phyloP scores from a whole-genome alignment of 2,113 vertebrate species.

The Hippocampus mohnikei region DNA sequence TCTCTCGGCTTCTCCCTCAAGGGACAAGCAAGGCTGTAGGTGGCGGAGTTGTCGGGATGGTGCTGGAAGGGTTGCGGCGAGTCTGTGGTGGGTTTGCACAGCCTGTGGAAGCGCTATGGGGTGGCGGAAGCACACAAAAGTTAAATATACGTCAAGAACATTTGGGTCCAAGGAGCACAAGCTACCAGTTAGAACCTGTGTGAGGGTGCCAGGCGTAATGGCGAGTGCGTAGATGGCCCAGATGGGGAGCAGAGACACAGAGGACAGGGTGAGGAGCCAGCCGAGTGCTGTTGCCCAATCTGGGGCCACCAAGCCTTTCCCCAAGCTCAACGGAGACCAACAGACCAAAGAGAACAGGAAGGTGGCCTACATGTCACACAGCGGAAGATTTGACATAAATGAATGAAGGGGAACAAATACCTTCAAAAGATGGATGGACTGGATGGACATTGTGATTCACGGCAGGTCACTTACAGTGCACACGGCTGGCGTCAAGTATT shows the following conservation, averaged over 20 bases:
- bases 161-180: background rate
- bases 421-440: no score
- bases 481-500: constrained; percentile 66
- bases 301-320: constrained; percentile 55
- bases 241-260: constrained; percentile 68
- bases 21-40: constrained; percentile 30
- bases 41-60: constrained; percentile 2
- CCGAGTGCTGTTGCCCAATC: constrained; percentile 63
- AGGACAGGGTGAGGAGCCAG: constrained; percentile 67
- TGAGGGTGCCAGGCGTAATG: constrained; percentile 54
- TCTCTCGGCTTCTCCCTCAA: constrained; percentile 38
- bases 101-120: constrained; percentile 43
- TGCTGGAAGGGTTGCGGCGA: constrained; percentile 14
- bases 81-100: constrained; percentile 44
- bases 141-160: background rate
- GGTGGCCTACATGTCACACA: constrained; percentile 46
- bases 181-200: constrained; percentile 42
- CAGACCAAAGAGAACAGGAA: constrained; percentile 68
- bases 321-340: constrained; percentile 65
- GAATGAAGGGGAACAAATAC: no score
- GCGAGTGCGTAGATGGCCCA: constrained; percentile 62
- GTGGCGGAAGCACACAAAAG: no score
- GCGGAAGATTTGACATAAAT: background rate
- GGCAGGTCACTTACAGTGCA: constrained; percentile 66
- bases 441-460: background rate